Evolutionary conservation across 2,113 vertebrate species (phyloP), one percentile per base, ranked within the genome.

Genomic region (Microcebus jonahi): DNA sequence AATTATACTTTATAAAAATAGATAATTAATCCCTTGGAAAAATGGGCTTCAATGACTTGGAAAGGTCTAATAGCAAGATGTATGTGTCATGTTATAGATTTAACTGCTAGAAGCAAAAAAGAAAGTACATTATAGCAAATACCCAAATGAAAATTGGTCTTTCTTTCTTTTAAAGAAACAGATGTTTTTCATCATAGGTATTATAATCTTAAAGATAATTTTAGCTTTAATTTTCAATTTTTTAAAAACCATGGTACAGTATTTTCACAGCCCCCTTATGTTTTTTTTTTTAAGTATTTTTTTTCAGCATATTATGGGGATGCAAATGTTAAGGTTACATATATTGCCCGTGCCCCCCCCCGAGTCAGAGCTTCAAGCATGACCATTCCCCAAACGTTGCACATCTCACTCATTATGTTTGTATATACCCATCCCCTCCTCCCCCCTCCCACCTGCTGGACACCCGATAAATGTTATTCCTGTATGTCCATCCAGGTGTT

Each of bases 131-230:
- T 73, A 73, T 39, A 75, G 11, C 21, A 67, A 61, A 6, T n/a
- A 39, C 27, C 5, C 42, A 5, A 87, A 77, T 82, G 25, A 82
- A 42, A 89, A 75, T 29, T 73, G 6, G 5, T 45, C 3, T 73
- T 12, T 90, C 21, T 77, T 61, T 39, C 48, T 55, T 73, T 57
- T 57, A 27, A 76, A 90, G 65, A 75, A 86, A 18, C 10, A 80
- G 29, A 80, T 81, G 20, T 34, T 90, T 10, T 95, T 59, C 80
- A 34, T 68, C 57, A 25, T 48, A 80, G 36, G 7, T 79, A n/a
- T 84, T 61, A 50, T 80, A 84, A 55, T 67, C 70, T 88, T 73
- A 53, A 81, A 95, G 65, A 57, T 79, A 79, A 83, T 88, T 77
- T 63, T 45, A 87, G 9, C 13, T 84, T 77, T 92, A 75, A 70